Evolutionary conservation across 2,797 vertebrate genomes (phyloP).

Genomic region (Argentina silus): DNA sequence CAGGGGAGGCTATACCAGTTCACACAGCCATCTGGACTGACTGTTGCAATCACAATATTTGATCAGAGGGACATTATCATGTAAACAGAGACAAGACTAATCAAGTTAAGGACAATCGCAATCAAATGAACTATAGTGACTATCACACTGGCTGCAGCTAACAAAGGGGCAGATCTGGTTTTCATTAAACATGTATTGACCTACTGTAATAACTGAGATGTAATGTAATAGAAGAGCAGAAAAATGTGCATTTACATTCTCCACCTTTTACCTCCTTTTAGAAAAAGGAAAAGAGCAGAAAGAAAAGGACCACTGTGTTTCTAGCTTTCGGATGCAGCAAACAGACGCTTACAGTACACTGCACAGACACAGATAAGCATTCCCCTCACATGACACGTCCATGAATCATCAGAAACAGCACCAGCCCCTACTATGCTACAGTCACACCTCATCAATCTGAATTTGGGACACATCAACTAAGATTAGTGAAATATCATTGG

Average conservation of each 20-base stretch:
- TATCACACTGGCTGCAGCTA: neutral
- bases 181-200: neutral
- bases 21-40: conserved; percentile 35
- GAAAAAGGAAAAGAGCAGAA: no score
- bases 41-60: conserved; percentile 45
- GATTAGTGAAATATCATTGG: conserved; percentile 27
- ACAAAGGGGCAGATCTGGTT: neutral
- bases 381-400: conserved; percentile 11
- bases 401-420: conserved; percentile 40
- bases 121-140: conserved; percentile 23
- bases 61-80: conserved; percentile 24
- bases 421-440: conserved; percentile 18
- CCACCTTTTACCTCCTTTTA: no score
- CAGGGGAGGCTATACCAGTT: conserved; percentile 7
- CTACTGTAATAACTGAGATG: no score
- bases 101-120: conserved; percentile 16
- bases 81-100: conserved; percentile 25
- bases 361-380: neutral
- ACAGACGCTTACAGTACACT: neutral
- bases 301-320: no score
- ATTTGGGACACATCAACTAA: conserved; percentile 27
- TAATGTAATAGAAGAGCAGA: no score
- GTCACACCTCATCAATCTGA: conserved; percentile 35
- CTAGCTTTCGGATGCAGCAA: no score
- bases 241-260: no score